Percentiles rank a stretch among this genome's conserved stretches.
phyloP scores from a whole-genome alignment of 2,113 vertebrate genomes.

The Mastomys natalensis region DNA sequence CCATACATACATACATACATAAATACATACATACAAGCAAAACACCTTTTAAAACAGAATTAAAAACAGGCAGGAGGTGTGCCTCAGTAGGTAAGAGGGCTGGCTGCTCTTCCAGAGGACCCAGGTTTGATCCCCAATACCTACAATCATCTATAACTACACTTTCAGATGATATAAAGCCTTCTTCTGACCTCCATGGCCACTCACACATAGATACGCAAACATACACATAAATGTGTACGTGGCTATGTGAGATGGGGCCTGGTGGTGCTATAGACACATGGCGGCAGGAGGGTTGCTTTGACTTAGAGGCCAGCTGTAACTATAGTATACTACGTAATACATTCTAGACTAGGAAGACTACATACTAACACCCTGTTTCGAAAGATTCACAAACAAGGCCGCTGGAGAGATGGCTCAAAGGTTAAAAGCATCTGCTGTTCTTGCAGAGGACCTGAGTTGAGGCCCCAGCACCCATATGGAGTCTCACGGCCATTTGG shows the following conservation, averaged over 20 bases:
- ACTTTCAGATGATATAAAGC: rapidly evolving
- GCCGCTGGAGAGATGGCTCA: neutral
- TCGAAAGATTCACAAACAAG: neutral
- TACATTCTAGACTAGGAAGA: neutral
- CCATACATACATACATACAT: neutral
- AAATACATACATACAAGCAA: neutral
- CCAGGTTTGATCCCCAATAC: neutral
- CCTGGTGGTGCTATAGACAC: neutral
- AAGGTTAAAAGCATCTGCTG: neutral
- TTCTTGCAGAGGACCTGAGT: neutral
- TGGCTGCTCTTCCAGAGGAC: neutral
- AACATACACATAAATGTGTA: neutral
- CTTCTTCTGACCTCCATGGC: neutral
- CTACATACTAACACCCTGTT: neutral
- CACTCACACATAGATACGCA: neutral
- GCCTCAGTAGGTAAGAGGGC: neutral
- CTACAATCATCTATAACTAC: neutral
- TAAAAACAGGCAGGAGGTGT: no score
- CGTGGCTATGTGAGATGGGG: neutral
- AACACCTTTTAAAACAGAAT: neutral
- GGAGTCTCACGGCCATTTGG: neutral
- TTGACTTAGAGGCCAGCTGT: neutral
- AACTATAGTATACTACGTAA: neutral
- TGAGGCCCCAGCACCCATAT: neutral
- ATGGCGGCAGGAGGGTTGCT: neutral